These are phyloP conservation scores for Madoqua kirkii DNA, from an alignment of 2,113 vertebrate genomes.

Conservation along the genomic window DNA sequence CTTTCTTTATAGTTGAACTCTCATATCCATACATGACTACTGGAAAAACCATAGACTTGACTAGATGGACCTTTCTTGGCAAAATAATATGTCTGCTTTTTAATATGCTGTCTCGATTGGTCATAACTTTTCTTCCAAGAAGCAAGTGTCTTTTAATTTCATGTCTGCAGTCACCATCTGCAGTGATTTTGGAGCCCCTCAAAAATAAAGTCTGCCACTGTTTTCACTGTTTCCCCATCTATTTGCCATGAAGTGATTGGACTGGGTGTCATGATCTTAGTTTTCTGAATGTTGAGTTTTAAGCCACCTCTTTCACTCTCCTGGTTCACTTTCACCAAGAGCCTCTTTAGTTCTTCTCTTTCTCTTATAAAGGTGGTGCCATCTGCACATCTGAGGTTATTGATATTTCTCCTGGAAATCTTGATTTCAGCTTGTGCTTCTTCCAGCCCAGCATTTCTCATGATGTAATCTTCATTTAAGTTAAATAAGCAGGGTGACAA, in stretches of 20 bases:
- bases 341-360: not conserved
- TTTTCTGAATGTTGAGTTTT: not conserved
- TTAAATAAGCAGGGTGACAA: not conserved
- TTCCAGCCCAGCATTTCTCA: not conserved
- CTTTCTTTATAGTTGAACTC: not conserved
- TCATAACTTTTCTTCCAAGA: not conserved
- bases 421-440: not conserved
- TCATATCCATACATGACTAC: not conserved
- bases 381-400: not conserved
- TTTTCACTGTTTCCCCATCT: not conserved
- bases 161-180: not conserved
- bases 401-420: not conserved
- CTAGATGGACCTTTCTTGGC: not conserved
- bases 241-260: not conserved
- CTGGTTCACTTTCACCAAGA: not conserved
- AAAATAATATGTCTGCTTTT: not conserved
- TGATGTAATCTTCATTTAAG: not conserved
- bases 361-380: not conserved
- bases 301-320: not conserved
- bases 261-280: not conserved
- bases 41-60: not conserved
- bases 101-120: accelerated
- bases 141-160: not conserved
- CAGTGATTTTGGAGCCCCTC: not conserved
- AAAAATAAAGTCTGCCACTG: not conserved